These are phyloP conservation scores for Enteromius trimaculatus DNA, from an alignment of 2,797 vertebrate genomes.

Conservation along the genomic window DNA sequence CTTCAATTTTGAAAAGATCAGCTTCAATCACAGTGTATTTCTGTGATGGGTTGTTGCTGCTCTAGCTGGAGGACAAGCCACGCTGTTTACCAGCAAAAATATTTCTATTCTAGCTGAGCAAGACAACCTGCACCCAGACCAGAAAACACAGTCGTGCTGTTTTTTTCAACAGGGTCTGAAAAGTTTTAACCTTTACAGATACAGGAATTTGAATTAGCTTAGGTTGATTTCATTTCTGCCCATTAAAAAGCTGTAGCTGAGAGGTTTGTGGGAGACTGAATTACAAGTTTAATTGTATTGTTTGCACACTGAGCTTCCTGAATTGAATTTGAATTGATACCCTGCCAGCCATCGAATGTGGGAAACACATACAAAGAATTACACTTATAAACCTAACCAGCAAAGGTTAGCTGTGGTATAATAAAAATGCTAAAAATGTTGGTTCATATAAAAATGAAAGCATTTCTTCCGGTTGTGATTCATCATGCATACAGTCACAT, in stretches of 20 bases:
- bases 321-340: slow-evolving; percentile 34
- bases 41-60: neutral
- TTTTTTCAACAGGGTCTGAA: neutral
- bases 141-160: neutral
- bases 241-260: slow-evolving; percentile 30
- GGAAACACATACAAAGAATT: neutral
- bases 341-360: neutral
- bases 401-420: neutral
- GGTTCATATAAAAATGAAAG: neutral
- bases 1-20: neutral
- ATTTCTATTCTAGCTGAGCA: neutral
- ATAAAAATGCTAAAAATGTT: neutral
- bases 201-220: slow-evolving; percentile 13
- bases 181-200: neutral
- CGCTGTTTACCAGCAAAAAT: slow-evolving; percentile 3
- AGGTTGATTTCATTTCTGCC: neutral
- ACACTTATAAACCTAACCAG: neutral
- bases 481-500: neutral
- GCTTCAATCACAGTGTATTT: neutral
- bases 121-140: neutral
- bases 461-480: neutral
- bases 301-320: neutral
- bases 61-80: neutral
- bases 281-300: slow-evolving; percentile 1
- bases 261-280: slow-evolving; percentile 11